Conservation (phyloP, 2,888 invertebrate genomes). For the Sarcophaga caerulescens region DNA sequence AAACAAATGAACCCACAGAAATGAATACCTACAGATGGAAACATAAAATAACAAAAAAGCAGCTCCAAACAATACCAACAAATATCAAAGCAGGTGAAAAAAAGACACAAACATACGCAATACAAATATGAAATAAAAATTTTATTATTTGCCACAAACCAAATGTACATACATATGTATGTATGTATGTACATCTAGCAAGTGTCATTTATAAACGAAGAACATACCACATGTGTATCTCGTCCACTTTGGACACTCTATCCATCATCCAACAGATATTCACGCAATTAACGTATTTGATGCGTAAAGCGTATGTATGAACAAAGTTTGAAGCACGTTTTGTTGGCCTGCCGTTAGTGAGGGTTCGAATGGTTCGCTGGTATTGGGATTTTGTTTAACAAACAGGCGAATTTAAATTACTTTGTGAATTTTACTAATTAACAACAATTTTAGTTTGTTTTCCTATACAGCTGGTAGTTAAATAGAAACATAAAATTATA, state of each 20-base stretch:
- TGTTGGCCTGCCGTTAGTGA: not conserved
- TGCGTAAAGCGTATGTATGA: slow-evolving; percentile 38
- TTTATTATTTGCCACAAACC: not conserved
- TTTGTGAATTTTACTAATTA: slow-evolving; percentile 66
- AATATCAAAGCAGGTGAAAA: not conserved
- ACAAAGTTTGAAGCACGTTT: slow-evolving; percentile 10
- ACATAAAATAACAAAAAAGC: not conserved
- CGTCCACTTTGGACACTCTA: not conserved
- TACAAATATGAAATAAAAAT: not conserved
- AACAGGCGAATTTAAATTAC: slow-evolving; percentile 64
- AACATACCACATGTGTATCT: not conserved
- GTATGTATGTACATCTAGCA: slow-evolving; percentile 16
- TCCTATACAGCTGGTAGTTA: not conserved
- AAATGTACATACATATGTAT: not conserved
- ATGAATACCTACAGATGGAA: not conserved
- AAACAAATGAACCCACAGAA: slow-evolving; percentile 16
- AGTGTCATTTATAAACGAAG: slow-evolving; percentile 32
- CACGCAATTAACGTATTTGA: slow-evolving; percentile 57
- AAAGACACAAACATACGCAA: not conserved
- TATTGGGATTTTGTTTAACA: slow-evolving; percentile 41
- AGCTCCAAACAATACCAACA: not conserved
- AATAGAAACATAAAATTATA: not conserved
- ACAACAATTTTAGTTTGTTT: slow-evolving; percentile 44
- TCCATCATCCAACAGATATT: slow-evolving; percentile 28
- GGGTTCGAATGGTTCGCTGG: slow-evolving; percentile 18